A percentile compares a stretch with the other conserved stretches of the same genome.
Evolutionary conservation across 2,113 vertebrate species (phyloP).

Genomic region (Sylvietta virens): DNA sequence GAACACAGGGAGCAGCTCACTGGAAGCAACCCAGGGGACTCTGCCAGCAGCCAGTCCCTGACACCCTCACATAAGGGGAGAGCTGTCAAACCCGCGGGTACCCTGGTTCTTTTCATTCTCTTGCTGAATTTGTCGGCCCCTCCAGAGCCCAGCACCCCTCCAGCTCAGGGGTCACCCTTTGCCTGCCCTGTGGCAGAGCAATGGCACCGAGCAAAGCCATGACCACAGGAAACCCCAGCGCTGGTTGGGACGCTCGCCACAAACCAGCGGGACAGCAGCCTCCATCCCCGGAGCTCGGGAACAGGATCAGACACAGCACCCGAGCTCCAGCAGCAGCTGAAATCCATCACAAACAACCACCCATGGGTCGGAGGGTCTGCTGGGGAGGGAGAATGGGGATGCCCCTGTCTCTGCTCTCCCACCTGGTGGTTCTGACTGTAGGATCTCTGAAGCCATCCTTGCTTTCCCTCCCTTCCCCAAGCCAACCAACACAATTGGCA

Average conservation of each 20-base stretch:
- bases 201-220: not conserved
- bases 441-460: not conserved
- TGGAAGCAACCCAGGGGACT: not conserved
- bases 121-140: not conserved
- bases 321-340: not conserved
- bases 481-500: not conserved
- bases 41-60: not conserved
- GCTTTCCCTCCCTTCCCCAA: not conserved
- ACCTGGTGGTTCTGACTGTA: not conserved
- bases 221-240: fast-evolving
- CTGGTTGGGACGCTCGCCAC: not conserved
- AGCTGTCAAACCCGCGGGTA: not conserved
- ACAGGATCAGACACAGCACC: not conserved
- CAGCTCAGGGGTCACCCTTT: not conserved
- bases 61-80: not conserved
- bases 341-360: not conserved
- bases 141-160: not conserved
- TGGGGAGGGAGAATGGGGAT: not conserved
- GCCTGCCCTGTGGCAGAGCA: not conserved
- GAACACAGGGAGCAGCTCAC: not conserved
- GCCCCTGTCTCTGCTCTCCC: not conserved
- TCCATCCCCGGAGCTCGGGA: not conserved
- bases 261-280: not conserved
- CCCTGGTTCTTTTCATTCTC: not conserved
- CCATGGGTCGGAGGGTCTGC: fast-evolving